Base-by-base conservation (phyloP, 1,140 invertebrate genomes). In the Calephelis nemesis region DNA sequence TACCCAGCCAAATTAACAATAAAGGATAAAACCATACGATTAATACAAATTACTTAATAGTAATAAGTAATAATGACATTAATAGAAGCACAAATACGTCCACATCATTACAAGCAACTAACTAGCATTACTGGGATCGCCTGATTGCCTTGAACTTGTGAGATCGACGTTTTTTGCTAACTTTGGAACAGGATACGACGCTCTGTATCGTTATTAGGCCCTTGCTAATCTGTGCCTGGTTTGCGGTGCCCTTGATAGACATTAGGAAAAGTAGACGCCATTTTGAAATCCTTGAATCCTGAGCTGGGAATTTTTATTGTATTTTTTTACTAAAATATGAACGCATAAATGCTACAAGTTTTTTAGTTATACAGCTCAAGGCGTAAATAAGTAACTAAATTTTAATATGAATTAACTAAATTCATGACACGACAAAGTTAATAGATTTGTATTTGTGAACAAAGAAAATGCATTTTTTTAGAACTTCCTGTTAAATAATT, bases 111-210 rank as follows among this genome's bases (percentile, higher is more conserved):
- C 47, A 65, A 68, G 67, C 62, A 62, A 68, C 65, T 65, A 69
- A 74, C 69, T 73, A 74, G 78, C 80, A 42, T 69, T 77, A 75
- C 77, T 85, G 83, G 85, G 78, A 87, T 78, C 79, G 85, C 83
- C 79, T 71, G 88, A 77, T 89, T 69, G 77, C 88, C 88, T 90
- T 90, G 88, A 90, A 88, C 88, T 88, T 79, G 73, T 76, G 68
- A 80, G 75, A 77, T 90, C 84, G 83, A 87, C 81, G 87, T 88
- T 88, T 90, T 90, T 90, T 89, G 85, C 82, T 71, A 78, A 75
- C 72, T 77, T 76, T 74, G 78, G 83, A 86, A 87, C 86, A 88
- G 88, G 85, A 90, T 90, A 87, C 83, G 75, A 71, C 72, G 70
- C 76, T 72, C 62, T 77, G 72, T 76, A 79, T 74, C 74, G 74